Evolutionary conservation across 23 tunicate genomes (phyloP), one percentile per base, ranked within the genome.

Genomic region (Oikopleura vanhoeffeni): DNA sequence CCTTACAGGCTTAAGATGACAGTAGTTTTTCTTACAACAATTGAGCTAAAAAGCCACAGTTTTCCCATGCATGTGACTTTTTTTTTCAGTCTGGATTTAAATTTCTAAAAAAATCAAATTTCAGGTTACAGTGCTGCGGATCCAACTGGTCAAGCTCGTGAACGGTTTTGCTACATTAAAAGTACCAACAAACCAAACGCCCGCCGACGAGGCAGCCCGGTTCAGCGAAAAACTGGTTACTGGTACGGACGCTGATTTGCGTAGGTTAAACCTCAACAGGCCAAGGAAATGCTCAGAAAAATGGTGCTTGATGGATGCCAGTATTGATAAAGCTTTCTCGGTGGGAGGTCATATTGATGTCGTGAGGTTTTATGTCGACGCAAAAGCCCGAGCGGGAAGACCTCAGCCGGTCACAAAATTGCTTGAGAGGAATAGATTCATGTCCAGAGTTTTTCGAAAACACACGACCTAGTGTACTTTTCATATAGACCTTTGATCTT

Each of bases 291-390:
- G 0, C 86, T 89, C 41, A 84, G 92, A 84, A 90, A 93, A 84
- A 89, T 87, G 79, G 94, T 91, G 28, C 94, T 93, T 76, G 85
- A 94, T 24, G 98, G 90, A n/a, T n/a, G 39, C 94, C 90, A 83
- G 98, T 87, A 88, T 88, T 93, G 0, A 76, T 77, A 18, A 93
- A 90, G 83, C 85, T 93, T 34, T 89, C 98, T 2, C 88, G 98
- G 0, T 93, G 98, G 98, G 98, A 93, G 76, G 98, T 93, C 67
- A 93, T 93, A 36, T 89, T 89, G 57, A 92, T 93, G n/a, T n/a
- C n/a, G n/a, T n/a, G n/a, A n/a, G n/a, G n/a, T n/a, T n/a, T n/a
- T n/a, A n/a, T n/a, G n/a, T n/a, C n/a, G n/a, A n/a, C n/a, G n/a
- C n/a, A n/a, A n/a, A n/a, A n/a, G n/a, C n/a, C n/a, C n/a, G n/a